phyloP scores from a whole-genome alignment of 2,888 invertebrate species.

The Hoplodrina blanda region DNA sequence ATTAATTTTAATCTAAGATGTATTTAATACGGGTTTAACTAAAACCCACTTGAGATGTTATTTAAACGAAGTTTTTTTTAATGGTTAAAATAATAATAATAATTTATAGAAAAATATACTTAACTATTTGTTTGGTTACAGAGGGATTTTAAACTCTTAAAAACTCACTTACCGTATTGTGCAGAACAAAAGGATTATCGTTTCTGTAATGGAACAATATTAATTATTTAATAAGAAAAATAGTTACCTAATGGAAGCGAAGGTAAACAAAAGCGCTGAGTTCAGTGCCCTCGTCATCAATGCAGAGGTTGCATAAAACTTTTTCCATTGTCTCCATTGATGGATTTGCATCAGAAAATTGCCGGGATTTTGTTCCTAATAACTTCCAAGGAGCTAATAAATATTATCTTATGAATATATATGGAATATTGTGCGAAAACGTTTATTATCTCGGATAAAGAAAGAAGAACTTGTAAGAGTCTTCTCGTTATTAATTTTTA shows the following conservation, averaged over 20 bases:
- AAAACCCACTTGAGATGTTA: constrained; percentile 7
- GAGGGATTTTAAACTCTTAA: neutral
- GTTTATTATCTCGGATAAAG: constrained; percentile 38
- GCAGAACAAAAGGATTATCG: neutral
- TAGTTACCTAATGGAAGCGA: constrained; percentile 12
- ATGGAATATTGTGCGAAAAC: constrained; percentile 39
- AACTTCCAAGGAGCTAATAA: constrained; percentile 46
- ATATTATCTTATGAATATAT: constrained; percentile 58
- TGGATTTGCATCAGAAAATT: constrained; percentile 73
- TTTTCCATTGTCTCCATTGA: constrained; percentile 78
- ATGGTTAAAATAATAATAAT: neutral
- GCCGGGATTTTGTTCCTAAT: constrained; percentile 66
- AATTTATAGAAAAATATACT: neutral
- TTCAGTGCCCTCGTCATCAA: constrained; percentile 60
- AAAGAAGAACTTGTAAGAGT: constrained; percentile 22
- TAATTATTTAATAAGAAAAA: constrained; percentile 4
- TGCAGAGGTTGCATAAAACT: constrained; percentile 70
- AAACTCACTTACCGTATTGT: neutral
- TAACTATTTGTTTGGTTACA: neutral
- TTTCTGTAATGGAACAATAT: neutral
- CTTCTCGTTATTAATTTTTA: constrained; percentile 23
- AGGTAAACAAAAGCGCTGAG: constrained; percentile 56
- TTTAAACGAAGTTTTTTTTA: neutral
- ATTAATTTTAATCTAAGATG: constrained; percentile 4
- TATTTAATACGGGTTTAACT: neutral